Base-by-base conservation (phyloP, 2,888 invertebrate genomes). In the Thymelicus acteon region DNA sequence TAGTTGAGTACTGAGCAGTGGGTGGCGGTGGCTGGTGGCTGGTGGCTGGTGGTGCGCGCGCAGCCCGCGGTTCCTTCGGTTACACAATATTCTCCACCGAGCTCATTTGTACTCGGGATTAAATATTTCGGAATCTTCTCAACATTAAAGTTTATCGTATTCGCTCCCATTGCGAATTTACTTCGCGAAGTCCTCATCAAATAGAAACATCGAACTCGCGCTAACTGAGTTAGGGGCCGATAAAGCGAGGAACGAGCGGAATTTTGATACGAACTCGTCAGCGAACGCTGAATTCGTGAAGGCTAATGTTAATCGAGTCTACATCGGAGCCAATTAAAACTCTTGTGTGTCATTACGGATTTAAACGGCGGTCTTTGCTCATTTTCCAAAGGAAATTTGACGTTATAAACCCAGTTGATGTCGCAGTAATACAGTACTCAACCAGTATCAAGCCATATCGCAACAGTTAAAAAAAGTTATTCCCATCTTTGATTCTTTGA, bases 131-230 rank as follows among this genome's bases (percentile, higher is more conserved):
- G 76, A 73, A 79, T 84, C 82, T 80, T 77, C 72, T 72, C 78
- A 78, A 77, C 78, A 79, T 79, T 78, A 72, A 86, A 86, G 81
- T 86, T 84, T 77, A 82, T 80, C 83, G 80, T 84, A 84, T 86
- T 85, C 83, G 83, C 82, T 80, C 84, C 83, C 80, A 73, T 74
- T 75, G 73, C 76, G 78, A 83, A 87, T 85, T 85, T 83, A 84
- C 86, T 87, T 84, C 79, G 76, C 76, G 69, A 81, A 84, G 81
- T 83, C 77, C 80, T 85, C 84, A 81, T 85, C 86, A 85, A 87
- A 86, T 82, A 81, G 83, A 86, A 87, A 85, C 87, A 86, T 79
- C 80, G 78, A 86, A 85, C 80, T 87, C 81, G 73, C 78, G 82
- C 78, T 82, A 85, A 87, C 82, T 81, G 79, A 82, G 82, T 86